Conservation (phyloP, 2,113 vertebrate genomes). For the Petrocephalus microphthalmus region DNA sequence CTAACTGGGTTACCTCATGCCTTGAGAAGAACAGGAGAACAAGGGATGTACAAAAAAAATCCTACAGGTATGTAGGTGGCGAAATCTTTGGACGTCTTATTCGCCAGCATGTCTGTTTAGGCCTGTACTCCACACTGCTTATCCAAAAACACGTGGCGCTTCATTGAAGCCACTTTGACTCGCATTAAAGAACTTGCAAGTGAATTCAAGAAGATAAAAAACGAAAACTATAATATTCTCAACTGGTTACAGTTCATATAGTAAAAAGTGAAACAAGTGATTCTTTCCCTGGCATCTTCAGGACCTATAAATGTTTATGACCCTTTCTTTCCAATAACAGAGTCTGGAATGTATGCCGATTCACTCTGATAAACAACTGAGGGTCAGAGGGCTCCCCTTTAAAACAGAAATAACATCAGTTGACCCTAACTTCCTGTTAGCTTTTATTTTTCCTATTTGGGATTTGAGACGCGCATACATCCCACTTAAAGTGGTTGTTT, state of each 20-base stretch:
- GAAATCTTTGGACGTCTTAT: no score
- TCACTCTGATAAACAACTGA: background rate
- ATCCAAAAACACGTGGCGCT: background rate
- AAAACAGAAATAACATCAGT: slow-evolving; percentile 14
- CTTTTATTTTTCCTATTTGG: background rate
- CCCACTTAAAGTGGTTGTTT: background rate
- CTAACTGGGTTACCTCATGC: background rate
- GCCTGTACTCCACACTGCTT: background rate
- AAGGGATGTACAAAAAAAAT: background rate
- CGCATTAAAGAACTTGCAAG: background rate
- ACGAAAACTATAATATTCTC: background rate
- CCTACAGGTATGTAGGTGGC: background rate
- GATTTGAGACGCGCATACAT: background rate
- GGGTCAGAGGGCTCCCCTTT: slow-evolving; percentile 2
- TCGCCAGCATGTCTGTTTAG: background rate
- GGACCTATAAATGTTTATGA: background rate
- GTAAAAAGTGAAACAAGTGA: background rate
- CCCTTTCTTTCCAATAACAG: background rate
- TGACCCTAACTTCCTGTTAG: slow-evolving; percentile 9
- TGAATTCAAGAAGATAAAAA: background rate
- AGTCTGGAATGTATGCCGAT: background rate
- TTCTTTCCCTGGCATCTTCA: slow-evolving; percentile 1
- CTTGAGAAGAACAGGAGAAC: background rate
- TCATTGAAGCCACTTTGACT: background rate
- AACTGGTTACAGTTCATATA: background rate